A percentile compares a stretch with the other conserved stretches of the same genome.
Conservation (phyloP, 2,797 vertebrate genomes). For the Loriculus beryllinus region DNA sequence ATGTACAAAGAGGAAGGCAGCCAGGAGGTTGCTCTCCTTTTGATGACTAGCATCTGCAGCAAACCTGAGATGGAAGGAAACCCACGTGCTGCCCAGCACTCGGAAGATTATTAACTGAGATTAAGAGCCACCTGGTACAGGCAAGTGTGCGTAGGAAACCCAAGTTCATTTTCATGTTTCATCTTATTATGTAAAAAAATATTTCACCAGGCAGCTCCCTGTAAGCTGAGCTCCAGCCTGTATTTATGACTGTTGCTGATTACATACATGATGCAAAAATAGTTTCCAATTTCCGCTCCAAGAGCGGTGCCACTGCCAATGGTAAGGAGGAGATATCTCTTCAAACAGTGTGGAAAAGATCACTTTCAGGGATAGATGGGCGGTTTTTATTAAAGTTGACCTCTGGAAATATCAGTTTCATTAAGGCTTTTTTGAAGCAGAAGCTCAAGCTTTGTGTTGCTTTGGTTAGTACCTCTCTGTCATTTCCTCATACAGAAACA, state of each 20-base stretch:
- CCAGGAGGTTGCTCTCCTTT: not conserved
- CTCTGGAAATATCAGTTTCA: not conserved
- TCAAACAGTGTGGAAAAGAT: not conserved
- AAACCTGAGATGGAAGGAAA: not conserved
- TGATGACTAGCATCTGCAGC: fast-evolving
- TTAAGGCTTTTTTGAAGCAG: not conserved
- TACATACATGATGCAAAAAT: not conserved
- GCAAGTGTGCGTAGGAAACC: not conserved
- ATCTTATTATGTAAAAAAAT: not conserved
- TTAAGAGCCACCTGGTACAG: not conserved
- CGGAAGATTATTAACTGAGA: not conserved
- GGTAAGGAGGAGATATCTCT: not conserved
- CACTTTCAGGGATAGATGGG: not conserved
- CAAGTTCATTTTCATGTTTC: not conserved
- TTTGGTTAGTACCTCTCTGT: not conserved
- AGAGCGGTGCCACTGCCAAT: fast-evolving
- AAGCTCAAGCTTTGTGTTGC: not conserved
- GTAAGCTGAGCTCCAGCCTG: not conserved
- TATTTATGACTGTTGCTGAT: fast-evolving
- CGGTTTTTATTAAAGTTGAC: too few relatives aligned
- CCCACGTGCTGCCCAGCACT: not conserved
- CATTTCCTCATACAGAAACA: not conserved
- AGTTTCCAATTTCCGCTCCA: not conserved
- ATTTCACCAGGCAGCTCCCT: not conserved
- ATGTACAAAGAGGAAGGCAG: fast-evolving